Base-by-base conservation (phyloP, 2,888 invertebrate species). In the Lordiphosa fenestrarum region DNA sequence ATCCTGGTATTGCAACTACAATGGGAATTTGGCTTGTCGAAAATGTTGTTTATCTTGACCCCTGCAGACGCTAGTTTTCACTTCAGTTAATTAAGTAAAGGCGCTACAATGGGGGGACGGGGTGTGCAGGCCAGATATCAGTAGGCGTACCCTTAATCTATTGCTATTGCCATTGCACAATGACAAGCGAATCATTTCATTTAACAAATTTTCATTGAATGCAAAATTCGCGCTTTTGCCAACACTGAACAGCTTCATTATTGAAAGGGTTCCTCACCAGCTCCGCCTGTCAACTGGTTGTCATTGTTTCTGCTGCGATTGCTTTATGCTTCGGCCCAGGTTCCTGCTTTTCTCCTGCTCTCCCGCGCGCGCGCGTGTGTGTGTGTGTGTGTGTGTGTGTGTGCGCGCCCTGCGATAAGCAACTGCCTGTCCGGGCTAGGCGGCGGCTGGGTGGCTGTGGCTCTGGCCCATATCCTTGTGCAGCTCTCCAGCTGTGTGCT, bases 51-150 rank as follows among this genome's bases (percentile, higher is more conserved):
- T 77, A 76, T 76, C 75, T 63, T 60, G 58, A 49, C 44, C 55
- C 62, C 54, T 57, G 66, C 80, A 78, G 83, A 66, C 82, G 81
- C 68, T 68, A 81, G 33, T 84, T 84, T 77, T 80, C 84, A 77
- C 77, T 77, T 84, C 77, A 77, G 84, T 77, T 77, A 84, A 77
- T 77, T 77, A 77, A 77, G 77, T 81, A 66, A 84, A 84, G 78
- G 77, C 68, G 68, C 61, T 47, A 19, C 39, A 47, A n/a, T 4
- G 42, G 44, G 33, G 6, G 2, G 4, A 4, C n/a, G n/a, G 19
- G 6, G 42, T 36, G 19, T 6, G 13, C 4, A 39, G 23, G 12
- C 15, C 47, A 15, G 53, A 66, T 50, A 47, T 7, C 37, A 30
- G 38, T 9, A n/a, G 7, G 36, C 46, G 30, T 47, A 49, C 66